These are phyloP conservation scores for Scolopax mira DNA, from an alignment of 2,113 vertebrate genomes.

Conservation along the genomic window DNA sequence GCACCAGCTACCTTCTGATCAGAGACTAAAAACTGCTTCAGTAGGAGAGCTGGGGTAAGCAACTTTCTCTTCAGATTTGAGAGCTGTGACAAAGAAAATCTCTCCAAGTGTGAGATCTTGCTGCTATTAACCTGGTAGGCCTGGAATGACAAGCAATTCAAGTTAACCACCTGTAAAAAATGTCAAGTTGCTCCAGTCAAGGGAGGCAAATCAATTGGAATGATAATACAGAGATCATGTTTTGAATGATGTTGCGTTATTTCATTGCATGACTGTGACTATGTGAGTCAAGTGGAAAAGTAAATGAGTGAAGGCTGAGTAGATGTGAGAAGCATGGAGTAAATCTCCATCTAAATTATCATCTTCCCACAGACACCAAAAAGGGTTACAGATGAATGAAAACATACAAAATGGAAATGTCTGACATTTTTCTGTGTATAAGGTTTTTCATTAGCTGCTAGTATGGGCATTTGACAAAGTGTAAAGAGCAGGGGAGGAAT, in stretches of 20 bases:
- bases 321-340: not conserved
- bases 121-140: not conserved
- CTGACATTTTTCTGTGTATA: not conserved
- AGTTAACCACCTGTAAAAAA: not conserved
- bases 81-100: not conserved
- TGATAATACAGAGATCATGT: not conserved
- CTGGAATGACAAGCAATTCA: not conserved
- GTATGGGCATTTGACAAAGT: accelerated
- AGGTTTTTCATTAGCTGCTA: not conserved
- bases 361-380: not conserved
- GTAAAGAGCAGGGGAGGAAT: not conserved
- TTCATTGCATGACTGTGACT: not conserved
- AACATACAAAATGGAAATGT: not conserved
- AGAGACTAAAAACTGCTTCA: not conserved
- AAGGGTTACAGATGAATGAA: not conserved
- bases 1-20: not conserved
- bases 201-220: not conserved
- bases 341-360: not conserved
- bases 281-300: not conserved
- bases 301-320: not conserved
- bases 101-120: not conserved
- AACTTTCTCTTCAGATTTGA: not conserved
- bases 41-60: not conserved
- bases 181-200: not conserved
- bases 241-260: not conserved